Evolutionary conservation across 2,113 vertebrate genomes (phyloP).

Genomic region (Recurvirostra avosetta): DNA sequence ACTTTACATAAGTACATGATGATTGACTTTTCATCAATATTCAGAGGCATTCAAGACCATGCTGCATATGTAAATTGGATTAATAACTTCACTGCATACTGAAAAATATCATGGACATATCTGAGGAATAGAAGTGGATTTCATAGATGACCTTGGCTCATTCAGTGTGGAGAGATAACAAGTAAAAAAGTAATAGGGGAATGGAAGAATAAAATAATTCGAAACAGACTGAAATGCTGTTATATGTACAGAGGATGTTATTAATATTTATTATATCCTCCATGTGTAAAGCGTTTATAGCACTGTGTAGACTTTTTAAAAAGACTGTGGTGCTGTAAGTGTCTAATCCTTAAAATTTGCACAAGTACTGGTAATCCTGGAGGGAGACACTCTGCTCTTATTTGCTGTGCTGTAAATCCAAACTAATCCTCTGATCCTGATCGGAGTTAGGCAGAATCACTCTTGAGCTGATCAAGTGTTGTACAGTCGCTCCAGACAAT

Average conservation of each 20-base stretch:
- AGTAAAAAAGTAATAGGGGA: neutral
- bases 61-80: neutral
- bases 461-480: neutral
- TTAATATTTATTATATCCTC: neutral
- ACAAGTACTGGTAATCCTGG: neutral
- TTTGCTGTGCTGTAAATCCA: slow-evolving; percentile 3
- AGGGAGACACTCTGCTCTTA: neutral
- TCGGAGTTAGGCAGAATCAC: neutral
- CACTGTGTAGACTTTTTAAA: neutral
- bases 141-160: neutral
- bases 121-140: neutral
- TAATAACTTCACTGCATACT: neutral
- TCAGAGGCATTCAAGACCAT: neutral
- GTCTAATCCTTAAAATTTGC: neutral
- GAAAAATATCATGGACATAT: neutral
- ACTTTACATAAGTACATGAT: neutral
- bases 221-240: neutral
- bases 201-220: neutral
- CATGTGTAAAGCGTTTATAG: neutral
- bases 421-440: neutral
- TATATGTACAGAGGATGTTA: neutral
- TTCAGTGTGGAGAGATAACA: neutral
- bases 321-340: neutral
- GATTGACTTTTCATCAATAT: neutral
- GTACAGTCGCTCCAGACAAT: neutral